Percentiles rank a stretch among this genome's conserved stretches.
Evolutionary conservation across 2,888 invertebrate species (phyloP).

Genomic region (Xestia sexstrigata): DNA sequence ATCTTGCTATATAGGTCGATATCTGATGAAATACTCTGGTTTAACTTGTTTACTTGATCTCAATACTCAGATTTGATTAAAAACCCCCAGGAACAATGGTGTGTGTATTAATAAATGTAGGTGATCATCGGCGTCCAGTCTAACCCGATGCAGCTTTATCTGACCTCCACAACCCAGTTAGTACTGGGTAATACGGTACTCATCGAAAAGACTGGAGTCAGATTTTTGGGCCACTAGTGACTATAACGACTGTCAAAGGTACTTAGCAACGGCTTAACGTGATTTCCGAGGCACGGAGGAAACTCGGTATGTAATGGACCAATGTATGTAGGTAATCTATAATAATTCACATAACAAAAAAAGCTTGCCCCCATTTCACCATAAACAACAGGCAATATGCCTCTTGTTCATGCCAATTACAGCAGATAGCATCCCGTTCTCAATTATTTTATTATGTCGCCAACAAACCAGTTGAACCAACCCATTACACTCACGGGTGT

Average conservation of each 20-base stretch:
- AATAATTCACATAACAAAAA: conserved; percentile 21
- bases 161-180: too few species aligned
- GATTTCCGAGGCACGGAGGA: too few species aligned
- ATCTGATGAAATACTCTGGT: background rate
- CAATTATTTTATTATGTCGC: conserved; percentile 12
- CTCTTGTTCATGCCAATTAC: conserved; percentile 27
- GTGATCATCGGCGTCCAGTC: too few species aligned
- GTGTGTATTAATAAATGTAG: background rate
- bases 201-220: too few species aligned
- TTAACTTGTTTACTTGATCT: background rate
- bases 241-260: too few species aligned
- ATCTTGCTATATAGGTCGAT: background rate
- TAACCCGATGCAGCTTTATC: too few species aligned
- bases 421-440: conserved; percentile 13
- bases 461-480: conserved; percentile 1
- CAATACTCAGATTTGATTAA: conserved; percentile 15
- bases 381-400: background rate
- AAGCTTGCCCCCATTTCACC: conserved; percentile 14
- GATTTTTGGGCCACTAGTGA: too few species aligned
- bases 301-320: too few species aligned
- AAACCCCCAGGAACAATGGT: background rate
- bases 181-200: too few species aligned
- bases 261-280: too few species aligned
- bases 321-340: conserved; percentile 2
- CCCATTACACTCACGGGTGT: too few species aligned